These are phyloP conservation scores for Macropodus opercularis DNA, from an alignment of 2,797 vertebrate genomes.

Conservation along the genomic window DNA sequence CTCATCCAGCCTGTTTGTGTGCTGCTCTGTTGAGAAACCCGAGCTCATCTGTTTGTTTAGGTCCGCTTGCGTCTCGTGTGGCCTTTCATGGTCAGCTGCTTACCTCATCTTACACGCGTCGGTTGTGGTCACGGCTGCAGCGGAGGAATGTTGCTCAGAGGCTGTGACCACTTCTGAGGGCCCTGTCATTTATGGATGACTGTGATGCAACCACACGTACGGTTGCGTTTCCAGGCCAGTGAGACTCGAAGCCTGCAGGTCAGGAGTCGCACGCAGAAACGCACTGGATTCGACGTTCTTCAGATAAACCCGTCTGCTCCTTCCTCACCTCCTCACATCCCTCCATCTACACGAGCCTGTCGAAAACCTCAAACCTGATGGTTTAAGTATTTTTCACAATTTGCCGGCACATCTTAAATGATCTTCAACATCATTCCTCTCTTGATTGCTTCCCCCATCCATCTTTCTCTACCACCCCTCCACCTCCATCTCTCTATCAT, in stretches of 20 bases:
- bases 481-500: too few species aligned
- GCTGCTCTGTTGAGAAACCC: slow-evolving; percentile 55
- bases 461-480: too few species aligned
- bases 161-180: slow-evolving; percentile 49
- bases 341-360: slow-evolving; percentile 22
- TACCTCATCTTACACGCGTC: slow-evolving; percentile 64
- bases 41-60: slow-evolving; percentile 63
- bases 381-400: slow-evolving; percentile 45
- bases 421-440: too few species aligned
- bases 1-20: slow-evolving; percentile 32
- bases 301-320: too few species aligned
- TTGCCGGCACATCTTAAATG: too few species aligned
- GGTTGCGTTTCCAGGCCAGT: slow-evolving; percentile 41
- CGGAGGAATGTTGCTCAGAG: slow-evolving; percentile 65
- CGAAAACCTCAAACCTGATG: slow-evolving; percentile 39
- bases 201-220: slow-evolving; percentile 62
- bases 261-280: slow-evolving; percentile 55
- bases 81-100: slow-evolving; percentile 56
- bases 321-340: slow-evolving; percentile 43
- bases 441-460: too few species aligned
- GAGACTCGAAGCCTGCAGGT: slow-evolving; percentile 42
- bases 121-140: slow-evolving; percentile 43
- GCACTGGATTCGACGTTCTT: slow-evolving; percentile 50
- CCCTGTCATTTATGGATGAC: slow-evolving; percentile 72
- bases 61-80: slow-evolving; percentile 54